A percentile compares a stretch with the other conserved stretches of the same genome.
phyloP scores from a whole-genome alignment of 2,113 vertebrate genomes.

The Macroglossus sobrinus region DNA sequence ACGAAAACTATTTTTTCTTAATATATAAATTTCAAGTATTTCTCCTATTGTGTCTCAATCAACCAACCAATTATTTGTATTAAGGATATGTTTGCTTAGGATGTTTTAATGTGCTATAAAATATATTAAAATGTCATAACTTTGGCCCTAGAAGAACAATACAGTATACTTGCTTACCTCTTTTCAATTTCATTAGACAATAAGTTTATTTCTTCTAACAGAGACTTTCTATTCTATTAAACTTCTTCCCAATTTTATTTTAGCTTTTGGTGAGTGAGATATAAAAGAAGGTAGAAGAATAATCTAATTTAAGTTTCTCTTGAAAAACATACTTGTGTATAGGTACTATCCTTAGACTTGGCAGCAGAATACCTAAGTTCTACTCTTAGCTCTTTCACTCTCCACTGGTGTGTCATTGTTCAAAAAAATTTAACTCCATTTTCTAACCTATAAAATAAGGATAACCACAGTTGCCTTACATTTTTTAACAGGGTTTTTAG shows the following conservation, averaged over 20 bases:
- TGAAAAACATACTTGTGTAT: not conserved
- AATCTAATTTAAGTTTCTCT: not conserved
- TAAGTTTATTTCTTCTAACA: not conserved
- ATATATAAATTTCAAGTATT: not conserved
- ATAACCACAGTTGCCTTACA: not conserved
- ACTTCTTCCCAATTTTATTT: not conserved
- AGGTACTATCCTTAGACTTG: not conserved
- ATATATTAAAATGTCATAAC: not conserved
- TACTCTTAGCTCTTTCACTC: not conserved
- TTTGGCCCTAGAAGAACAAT: not conserved
- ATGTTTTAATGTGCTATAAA: not conserved
- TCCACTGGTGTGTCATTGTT: not conserved
- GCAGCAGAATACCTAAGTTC: not conserved
- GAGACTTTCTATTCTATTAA: not conserved
- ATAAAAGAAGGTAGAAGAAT: not conserved
- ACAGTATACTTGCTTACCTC: not conserved
- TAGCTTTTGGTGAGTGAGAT: not conserved
- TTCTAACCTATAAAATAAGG: not conserved
- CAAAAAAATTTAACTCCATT: not conserved
- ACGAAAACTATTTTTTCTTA: not conserved
- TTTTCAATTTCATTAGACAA: not conserved
- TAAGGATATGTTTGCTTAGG: not conserved
- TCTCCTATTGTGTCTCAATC: not conserved
- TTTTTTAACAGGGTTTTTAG: not conserved
- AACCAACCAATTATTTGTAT: not conserved